Base-by-base conservation (phyloP, 2,113 vertebrate genomes). In the Guaruba guarouba region DNA sequence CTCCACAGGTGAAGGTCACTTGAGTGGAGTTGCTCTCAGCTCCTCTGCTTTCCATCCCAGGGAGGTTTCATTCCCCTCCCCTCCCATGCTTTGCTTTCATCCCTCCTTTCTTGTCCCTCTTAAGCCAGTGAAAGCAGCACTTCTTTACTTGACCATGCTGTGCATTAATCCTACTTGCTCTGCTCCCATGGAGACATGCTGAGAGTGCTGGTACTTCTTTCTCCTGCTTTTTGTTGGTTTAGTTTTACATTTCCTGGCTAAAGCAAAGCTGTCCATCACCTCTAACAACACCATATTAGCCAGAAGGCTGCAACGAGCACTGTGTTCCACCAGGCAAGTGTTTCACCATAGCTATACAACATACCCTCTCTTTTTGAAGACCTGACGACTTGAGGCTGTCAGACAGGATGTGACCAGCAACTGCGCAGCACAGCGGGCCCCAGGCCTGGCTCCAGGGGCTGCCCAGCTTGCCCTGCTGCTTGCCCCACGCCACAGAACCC, bases 361-460 rank as follows among this genome's bases (percentile, higher is more conserved):
- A 0, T 1, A 3, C 19, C 41, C 1, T 11, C 16, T 17, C 62
- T 17, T 35, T 14, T 0, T 9, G 1, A 4, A 13, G 62, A 6
- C 11, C 62, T 4, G 33, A 33, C 0, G 35, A 4, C 75, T 3
- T 6, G 6, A 0, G 29, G 39, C 54, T 31, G 29, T 3, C 39
- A 24, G 33, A 59, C 57, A 35, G 57, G 33, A 59, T 16, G 28
- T 16, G 17, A 13, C 29, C 52, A 7, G 39, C 1, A 29, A 13
- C 33, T 7, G 1, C 8, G 13, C 35, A 6, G 27, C 64, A 5
- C 1, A 27, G 8, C 41, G 5, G 19, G 20, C 33, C 33, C 24
- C 39, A 14, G 24, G 43, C 52, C n/a, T 43, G 31, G 10, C 43
- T 5, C 33, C 20, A 59, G 43, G 35, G 28, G 33, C 33, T 31